A percentile compares a stretch with the other conserved stretches of the same genome.
phyloP scores from a whole-genome alignment of 2,888 invertebrate species.

The Erpobdella octoculata region DNA sequence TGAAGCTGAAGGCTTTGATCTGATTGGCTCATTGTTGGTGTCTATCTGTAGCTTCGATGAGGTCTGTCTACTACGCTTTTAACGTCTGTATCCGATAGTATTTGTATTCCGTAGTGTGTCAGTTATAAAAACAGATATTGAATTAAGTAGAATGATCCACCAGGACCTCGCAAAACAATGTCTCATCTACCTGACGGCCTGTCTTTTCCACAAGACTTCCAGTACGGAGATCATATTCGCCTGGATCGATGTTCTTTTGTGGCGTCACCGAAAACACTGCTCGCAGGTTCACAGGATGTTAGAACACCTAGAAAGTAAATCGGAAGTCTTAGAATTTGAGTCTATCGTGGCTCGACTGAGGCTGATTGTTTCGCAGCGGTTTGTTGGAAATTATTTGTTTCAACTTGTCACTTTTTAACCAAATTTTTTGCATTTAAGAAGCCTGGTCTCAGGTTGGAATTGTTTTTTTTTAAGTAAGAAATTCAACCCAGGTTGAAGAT shows the following conservation, averaged over 20 bases:
- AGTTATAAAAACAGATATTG: too few relatives aligned
- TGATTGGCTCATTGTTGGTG: slow-evolving; percentile 6
- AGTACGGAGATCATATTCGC: background rate
- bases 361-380: background rate
- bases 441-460: too few relatives aligned
- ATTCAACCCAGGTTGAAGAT: too few relatives aligned
- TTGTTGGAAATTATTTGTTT: too few relatives aligned
- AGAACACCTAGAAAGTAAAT: background rate
- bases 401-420: too few relatives aligned
- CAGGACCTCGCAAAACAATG: background rate
- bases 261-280: background rate
- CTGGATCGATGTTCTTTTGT: background rate
- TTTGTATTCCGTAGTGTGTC: too few relatives aligned
- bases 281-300: background rate
- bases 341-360: background rate
- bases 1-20: background rate
- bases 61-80: background rate
- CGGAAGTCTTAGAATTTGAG: background rate
- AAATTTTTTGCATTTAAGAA: too few relatives aligned
- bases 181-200: background rate
- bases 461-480: too few relatives aligned
- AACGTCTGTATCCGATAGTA: background rate
- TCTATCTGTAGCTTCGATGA: background rate
- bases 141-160: too few relatives aligned
- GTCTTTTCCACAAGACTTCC: background rate